phyloP scores from a whole-genome alignment of 1,140 invertebrate genomes.

The Venturia canescens region DNA sequence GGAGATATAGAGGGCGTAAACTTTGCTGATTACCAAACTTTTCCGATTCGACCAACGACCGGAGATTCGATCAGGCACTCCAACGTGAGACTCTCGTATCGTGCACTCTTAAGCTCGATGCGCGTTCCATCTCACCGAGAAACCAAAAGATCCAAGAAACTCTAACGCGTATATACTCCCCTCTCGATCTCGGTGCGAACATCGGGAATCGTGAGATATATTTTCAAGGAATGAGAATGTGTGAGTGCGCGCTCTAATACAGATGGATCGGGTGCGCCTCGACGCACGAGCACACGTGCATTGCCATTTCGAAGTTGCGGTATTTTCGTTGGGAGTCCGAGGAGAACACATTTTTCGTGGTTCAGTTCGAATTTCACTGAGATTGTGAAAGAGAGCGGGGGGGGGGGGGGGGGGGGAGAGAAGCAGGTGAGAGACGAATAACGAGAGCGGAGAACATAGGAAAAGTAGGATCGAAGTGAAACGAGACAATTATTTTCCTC shows the following conservation, averaged over 20 bases:
- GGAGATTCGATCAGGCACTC: constrained; percentile 62
- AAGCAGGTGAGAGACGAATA: constrained; percentile 28
- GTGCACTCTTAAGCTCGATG: constrained; percentile 33
- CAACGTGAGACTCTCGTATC: constrained; percentile 30
- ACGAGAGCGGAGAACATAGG: not conserved
- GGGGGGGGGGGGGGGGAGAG: too few relatives aligned
- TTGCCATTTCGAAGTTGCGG: constrained; percentile 14
- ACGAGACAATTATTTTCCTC: constrained; percentile 40
- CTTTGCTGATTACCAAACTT: constrained; percentile 72
- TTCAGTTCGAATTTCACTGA: constrained; percentile 19
- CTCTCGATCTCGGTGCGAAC: not conserved
- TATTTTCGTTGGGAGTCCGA: constrained; percentile 3
- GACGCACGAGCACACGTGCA: not conserved
- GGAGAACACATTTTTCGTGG: not conserved
- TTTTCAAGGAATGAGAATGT: not conserved
- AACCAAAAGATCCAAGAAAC: constrained; percentile 39
- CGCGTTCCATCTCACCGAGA: constrained; percentile 27
- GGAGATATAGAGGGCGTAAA: constrained; percentile 55
- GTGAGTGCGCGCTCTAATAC: not conserved
- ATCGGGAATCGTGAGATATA: not conserved
- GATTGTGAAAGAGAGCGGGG: constrained; percentile 21
- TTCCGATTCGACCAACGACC: constrained; percentile 70
- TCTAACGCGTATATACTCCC: constrained; percentile 22
- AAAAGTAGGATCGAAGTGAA: constrained; percentile 4
- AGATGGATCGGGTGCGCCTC: not conserved